Base-by-base conservation (phyloP, 1,140 invertebrate species). In the Pogonognathellus flavescens region DNA sequence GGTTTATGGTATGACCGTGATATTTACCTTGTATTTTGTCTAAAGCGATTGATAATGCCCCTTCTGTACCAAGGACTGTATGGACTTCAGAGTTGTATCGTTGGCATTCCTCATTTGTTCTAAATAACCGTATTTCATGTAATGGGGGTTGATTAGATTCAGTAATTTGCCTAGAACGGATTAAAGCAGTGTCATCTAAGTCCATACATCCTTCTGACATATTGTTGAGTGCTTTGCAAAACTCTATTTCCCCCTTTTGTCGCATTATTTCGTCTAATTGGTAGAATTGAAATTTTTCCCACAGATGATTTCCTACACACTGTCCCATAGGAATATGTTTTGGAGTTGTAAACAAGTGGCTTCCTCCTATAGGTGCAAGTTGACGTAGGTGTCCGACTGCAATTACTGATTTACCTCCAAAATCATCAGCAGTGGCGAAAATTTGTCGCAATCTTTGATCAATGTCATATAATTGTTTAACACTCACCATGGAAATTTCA, bases 401-500 rank as follows among this genome's bases (percentile, higher is more conserved):
- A 22, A 89, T 52, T 72, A 89, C 80, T 22, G 85, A 86, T 25
- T 83, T 83, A 14, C 86, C 85, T 25, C 87, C 87, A 82, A 90
- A 90, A 80, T 59, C 50, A 86, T 87, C 80, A 76, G 88, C 83
- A 22, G 70, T 86, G 25, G 88, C 88, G 52, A 89, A 89, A 57
- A 91, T 90, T 89, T 91, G 89, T 82, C 86, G 70, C 22, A 91
- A 85, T 60, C 90, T 72, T 20, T 52, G 80, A 84, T 90, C 88
- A n/a, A 91, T 85, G 13, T 88, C 50, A 31, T 72, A n/a, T 22
- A 90, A 86, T 49, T 88, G 86, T 66, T 60, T 87, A 60, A 83
- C 49, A 22, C 90, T 89, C 18, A 91, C 89, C 90, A 90, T 90
- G 18, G 89, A 89, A 49, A 91, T 89, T 89, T 91, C 90, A 88